phyloP scores from a whole-genome alignment of 2,888 invertebrate genomes.

The Macrosiphum euphorbiae region DNA sequence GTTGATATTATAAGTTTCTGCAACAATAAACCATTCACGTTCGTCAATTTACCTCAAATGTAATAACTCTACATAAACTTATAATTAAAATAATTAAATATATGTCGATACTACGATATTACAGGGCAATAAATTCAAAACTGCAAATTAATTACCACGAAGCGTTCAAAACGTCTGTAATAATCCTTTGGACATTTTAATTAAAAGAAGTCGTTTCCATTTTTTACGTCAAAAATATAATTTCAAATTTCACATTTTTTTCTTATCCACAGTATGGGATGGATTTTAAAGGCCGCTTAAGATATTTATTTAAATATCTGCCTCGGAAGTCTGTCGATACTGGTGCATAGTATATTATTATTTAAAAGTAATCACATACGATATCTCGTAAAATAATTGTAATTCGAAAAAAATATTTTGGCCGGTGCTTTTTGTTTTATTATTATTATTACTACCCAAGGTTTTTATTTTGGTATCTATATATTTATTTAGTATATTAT shows the following conservation, averaged over 20 bases:
- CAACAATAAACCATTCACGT: background rate
- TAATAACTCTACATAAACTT: constrained; percentile 41
- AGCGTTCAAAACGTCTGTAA: background rate
- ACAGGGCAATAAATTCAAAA: constrained; percentile 29
- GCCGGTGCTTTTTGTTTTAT: background rate
- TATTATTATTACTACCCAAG: background rate
- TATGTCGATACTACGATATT: background rate
- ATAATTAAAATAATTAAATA: constrained; percentile 48
- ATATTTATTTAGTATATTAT: background rate
- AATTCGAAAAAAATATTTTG: background rate
- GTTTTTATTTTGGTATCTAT: background rate
- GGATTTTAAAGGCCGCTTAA: background rate
- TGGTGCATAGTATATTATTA: background rate
- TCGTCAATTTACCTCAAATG: background rate
- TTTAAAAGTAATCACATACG: background rate
- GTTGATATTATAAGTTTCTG: background rate
- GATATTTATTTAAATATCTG: background rate
- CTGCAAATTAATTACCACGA: background rate
- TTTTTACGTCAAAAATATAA: background rate
- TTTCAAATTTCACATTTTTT: background rate
- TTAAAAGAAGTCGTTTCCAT: constrained; percentile 5
- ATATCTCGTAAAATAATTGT: too few species aligned
- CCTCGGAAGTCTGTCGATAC: background rate
- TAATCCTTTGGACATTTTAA: constrained; percentile 41
- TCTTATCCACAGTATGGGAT: background rate